A percentile compares a stretch with the other conserved stretches of the same genome.
phyloP scores from a whole-genome alignment of 2,113 vertebrate genomes.

The Labrus mixtus region DNA sequence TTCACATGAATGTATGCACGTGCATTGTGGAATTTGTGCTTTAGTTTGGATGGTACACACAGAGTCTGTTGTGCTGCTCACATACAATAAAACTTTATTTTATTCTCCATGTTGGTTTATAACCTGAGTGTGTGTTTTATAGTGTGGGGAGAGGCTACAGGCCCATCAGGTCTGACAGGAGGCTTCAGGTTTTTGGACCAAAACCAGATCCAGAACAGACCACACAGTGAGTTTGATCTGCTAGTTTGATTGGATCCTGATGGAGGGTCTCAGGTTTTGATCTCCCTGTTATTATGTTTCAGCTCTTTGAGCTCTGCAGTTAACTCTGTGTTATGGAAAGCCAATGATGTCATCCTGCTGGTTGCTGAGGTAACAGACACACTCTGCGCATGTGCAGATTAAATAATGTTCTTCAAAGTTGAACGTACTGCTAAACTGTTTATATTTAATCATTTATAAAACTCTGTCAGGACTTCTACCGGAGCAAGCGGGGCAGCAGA shows the following conservation, averaged over 20 bases:
- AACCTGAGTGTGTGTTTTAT: background rate
- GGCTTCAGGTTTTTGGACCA: conserved; percentile 56
- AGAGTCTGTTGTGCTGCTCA: too few species aligned
- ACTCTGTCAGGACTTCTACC: conserved; percentile 62
- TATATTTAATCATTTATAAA: background rate
- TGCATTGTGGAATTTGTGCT: too few species aligned
- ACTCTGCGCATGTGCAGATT: background rate
- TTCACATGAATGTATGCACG: too few species aligned
- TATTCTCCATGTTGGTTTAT: background rate
- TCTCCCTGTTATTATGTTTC: conserved; percentile 21
- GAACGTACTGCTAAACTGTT: background rate
- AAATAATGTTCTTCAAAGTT: background rate
- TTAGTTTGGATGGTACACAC: too few species aligned
- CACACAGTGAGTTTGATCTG: conserved; percentile 46
- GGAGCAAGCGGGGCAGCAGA: background rate
- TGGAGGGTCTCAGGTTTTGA: background rate
- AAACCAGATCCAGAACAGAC: conserved; percentile 37
- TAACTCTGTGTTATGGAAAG: conserved; percentile 48
- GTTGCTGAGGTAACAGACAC: conserved; percentile 59
- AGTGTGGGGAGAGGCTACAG: conserved; percentile 27
- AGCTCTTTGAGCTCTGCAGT: conserved; percentile 61
- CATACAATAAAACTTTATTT: too few species aligned
- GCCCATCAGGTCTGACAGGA: conserved; percentile 45
- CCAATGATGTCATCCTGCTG: conserved; percentile 51
- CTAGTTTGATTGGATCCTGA: background rate